Evolutionary conservation across 2,888 invertebrate genomes (phyloP), one percentile per base, ranked within the genome.

Genomic region (Mylabris sibirica): DNA sequence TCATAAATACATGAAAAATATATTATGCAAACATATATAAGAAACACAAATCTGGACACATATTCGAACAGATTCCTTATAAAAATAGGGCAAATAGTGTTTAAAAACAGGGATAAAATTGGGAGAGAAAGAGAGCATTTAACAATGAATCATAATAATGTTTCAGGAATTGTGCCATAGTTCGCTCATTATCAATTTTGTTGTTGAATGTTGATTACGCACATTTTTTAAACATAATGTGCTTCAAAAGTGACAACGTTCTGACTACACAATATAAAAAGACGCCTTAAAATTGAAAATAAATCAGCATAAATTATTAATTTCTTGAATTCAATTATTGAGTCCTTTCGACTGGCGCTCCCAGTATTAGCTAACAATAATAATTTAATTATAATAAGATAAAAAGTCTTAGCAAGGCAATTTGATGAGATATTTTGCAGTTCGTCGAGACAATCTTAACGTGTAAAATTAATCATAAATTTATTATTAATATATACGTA

Each of bases 11-110:
- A 75, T 72, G 70, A 73, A 72, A 73, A 76, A 73, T 30, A 30
- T 30, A 30, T 73, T 74, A 71, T 72, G 72, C 74, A 14, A 75
- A 75, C 74, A 76, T 60, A 76, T 60, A 34, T 65, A 72, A 44
- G 17, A 41, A 73, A 72, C 68, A 72, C 63, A 68, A 72, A 70
- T 64, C 20, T 41, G 1, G 34, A 71, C 69, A 73, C 69, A 63
- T 53, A 65, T 63, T 65, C 44, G 49, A 63, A 68, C 24, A 8
- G n/a, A 17, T 44, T n/a, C 3, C 4, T 44, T 44, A 17, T 17
- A 44, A 44, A 44, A 44, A 44, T 17, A 44, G 17, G 44, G 17
- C 4, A 44, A 41, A 65, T 59, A 17, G 8, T 35, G 9, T 22
- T n/a, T 67, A 44, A 63, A 67, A 66, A 53, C n/a, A 66, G 38